Evolutionary conservation across 2,888 invertebrate species (phyloP).

Genomic region (Cybosia mesomella): DNA sequence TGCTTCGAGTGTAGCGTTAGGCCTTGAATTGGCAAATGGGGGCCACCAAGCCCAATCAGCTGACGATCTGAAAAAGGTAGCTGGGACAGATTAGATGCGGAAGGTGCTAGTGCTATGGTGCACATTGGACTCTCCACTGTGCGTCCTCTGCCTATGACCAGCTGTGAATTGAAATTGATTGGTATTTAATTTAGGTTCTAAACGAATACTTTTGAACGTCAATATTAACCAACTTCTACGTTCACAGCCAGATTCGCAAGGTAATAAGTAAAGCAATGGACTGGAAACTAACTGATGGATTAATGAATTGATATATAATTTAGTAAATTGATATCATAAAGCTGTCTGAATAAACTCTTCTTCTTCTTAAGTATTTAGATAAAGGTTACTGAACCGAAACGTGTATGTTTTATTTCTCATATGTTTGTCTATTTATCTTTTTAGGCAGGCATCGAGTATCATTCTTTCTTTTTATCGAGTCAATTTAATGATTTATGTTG

Average conservation of each 20-base stretch:
- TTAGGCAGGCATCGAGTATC: neutral
- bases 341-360: no score
- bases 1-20: no score
- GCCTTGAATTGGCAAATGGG: no score
- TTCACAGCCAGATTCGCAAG: neutral
- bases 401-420: neutral
- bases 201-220: neutral
- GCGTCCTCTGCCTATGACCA: no score
- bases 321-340: no score
- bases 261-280: no score
- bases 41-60: neutral
- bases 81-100: neutral
- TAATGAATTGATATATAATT: neutral
- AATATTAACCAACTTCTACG: neutral
- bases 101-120: neutral
- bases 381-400: neutral
- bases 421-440: neutral
- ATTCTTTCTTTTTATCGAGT: neutral
- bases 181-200: neutral
- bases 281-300: neutral
- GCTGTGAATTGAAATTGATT: neutral
- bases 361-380: neutral
- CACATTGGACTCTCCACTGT: no score
- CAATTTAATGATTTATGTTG: neutral
- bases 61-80: neutral